Evolutionary conservation across 92 coral and sea anemone species (phyloP), one percentile per base, ranked within the genome.

Genomic region (Heliopora coerulea): DNA sequence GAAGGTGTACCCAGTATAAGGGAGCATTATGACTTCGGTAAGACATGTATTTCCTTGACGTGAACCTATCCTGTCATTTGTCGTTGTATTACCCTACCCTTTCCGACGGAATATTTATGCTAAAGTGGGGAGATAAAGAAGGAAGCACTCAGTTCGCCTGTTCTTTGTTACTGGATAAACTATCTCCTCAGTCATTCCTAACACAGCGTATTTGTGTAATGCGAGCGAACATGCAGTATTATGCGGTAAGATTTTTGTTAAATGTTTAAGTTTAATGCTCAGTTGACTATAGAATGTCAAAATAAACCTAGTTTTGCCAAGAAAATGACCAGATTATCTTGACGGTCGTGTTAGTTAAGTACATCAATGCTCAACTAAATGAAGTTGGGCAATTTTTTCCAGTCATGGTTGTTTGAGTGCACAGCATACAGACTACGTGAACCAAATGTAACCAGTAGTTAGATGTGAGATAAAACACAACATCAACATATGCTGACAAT

Each of bases 31-130:
- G 77, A 70, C 60, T 70, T 70, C 77, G 77, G 77, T 70, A 37
- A 70, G 77, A 52, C 24, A 10, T 33, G 17, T 23, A 70, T 35
- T 54, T 70, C 77, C 62, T 23, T 56, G 61, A 8, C 33, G 63
- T 70, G 54, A 48, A 23, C 14, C 46, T 17, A 49, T n/a, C 33
- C 62, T 70, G 63, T 70, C 77, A 54, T 35, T 70, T 70, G 63
- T 70, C 77, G 12, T 52, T 15, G n/a, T 46, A 34, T 27, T 21
- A 8, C 8, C 77, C 77, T 44, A 52, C 46, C 77, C 31, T 70
- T 70, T 70, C 77, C 77, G 77, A 49, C 57, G 52, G 63, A 41
- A n/a, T n/a, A n/a, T n/a, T n/a, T n/a, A n/a, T n/a, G n/a, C n/a
- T n/a, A n/a, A n/a, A n/a, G n/a, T n/a, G n/a, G n/a, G n/a, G n/a